These are phyloP conservation scores for Cephalopachus bancanus DNA, from an alignment of 2,797 vertebrate species.

Conservation along the genomic window DNA sequence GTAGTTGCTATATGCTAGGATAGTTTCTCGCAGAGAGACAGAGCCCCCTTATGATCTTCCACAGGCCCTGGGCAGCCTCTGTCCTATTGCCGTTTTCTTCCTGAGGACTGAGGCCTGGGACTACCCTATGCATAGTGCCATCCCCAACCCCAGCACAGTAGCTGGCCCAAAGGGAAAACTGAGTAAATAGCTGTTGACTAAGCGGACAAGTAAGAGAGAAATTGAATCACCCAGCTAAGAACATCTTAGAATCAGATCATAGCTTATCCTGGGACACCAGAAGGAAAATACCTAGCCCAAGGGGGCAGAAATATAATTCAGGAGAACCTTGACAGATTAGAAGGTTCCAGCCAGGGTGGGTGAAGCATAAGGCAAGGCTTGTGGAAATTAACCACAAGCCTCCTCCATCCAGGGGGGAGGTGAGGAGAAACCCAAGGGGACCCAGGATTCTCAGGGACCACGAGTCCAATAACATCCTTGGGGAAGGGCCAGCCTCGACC, in stretches of 20 bases:
- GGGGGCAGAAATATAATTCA: not conserved
- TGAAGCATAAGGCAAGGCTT: not conserved
- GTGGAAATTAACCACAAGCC: not conserved
- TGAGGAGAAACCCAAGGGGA: not conserved
- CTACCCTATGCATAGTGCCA: not conserved
- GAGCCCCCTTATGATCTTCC: not conserved
- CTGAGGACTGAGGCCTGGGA: not conserved
- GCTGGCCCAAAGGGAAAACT: not conserved
- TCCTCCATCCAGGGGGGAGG: not conserved
- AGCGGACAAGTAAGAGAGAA: too few relatives aligned
- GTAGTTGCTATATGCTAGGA: not conserved
- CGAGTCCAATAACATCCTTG: not conserved
- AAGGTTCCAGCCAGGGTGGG: not conserved
- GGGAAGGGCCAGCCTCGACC: not conserved
- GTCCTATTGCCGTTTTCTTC: not conserved
- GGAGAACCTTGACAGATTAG: not conserved
- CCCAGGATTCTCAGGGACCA: not conserved
- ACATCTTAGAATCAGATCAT: not conserved
- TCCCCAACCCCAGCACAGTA: not conserved
- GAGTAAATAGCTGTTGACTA: not conserved
- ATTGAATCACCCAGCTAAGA: not conserved
- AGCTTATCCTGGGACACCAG: not conserved
- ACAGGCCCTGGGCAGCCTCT: not conserved
- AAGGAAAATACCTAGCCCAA: not conserved
- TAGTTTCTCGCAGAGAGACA: not conserved